A percentile compares a stretch with the other conserved stretches of the same genome.
Conservation (phyloP, 2,888 invertebrate genomes). For the Abrostola triplasia region DNA sequence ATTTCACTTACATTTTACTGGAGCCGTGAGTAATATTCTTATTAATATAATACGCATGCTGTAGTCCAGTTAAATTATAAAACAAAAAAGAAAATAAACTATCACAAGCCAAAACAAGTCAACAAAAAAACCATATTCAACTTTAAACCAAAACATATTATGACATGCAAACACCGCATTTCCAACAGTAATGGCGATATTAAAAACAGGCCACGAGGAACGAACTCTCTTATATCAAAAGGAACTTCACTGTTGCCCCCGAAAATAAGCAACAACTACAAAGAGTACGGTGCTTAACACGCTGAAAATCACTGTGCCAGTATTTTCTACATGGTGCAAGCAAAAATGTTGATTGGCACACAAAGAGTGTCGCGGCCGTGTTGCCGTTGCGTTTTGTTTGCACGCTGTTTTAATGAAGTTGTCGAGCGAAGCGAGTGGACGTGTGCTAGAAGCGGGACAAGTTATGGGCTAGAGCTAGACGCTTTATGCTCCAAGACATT, state of each 20-base stretch:
- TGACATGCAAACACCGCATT: neutral
- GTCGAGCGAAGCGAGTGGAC: constrained; percentile 61
- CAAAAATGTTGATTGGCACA: constrained; percentile 75
- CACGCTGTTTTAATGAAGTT: constrained; percentile 76
- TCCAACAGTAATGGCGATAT: neutral
- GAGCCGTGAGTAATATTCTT: too few relatives aligned
- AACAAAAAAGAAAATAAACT: too few relatives aligned
- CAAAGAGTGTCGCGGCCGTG: constrained; percentile 66
- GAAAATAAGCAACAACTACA: constrained; percentile 25
- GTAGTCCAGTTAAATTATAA: too few relatives aligned
- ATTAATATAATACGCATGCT: too few relatives aligned
- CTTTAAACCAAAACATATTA: neutral
- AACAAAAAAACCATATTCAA: neutral
- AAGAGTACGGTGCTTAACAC: constrained; percentile 29
- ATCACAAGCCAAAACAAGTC: too few relatives aligned
- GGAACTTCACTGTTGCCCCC: constrained; percentile 4
- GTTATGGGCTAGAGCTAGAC: constrained; percentile 12
- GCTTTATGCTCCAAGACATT: constrained; percentile 1
- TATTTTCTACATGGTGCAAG: constrained; percentile 46
- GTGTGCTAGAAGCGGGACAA: constrained; percentile 44
- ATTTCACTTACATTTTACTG: too few relatives aligned
- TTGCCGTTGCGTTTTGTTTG: constrained; percentile 67
- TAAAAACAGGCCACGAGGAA: neutral
- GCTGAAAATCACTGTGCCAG: constrained; percentile 36
- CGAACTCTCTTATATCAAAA: constrained; percentile 4